Percentiles rank a stretch among this genome's conserved stretches.
phyloP scores from a whole-genome alignment of 2,113 vertebrate genomes.

The Anguilla rostrata region DNA sequence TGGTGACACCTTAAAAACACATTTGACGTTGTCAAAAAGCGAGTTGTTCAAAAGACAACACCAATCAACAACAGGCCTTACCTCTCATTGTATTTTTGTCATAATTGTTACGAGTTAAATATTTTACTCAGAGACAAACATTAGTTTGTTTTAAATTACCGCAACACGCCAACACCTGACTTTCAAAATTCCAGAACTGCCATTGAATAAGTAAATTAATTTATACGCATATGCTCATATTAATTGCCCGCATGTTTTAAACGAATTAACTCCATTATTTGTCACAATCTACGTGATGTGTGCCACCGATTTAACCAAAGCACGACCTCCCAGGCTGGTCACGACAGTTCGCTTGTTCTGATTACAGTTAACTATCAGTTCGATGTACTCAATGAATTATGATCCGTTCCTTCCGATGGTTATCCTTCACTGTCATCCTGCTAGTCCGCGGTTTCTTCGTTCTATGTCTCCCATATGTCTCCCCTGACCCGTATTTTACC shows the following conservation, averaged over 20 bases:
- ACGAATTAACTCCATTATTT: background rate
- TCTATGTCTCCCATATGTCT: background rate
- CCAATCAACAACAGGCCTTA: too few species aligned
- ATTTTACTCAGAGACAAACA: too few species aligned
- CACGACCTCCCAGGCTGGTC: background rate
- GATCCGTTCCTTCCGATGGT: background rate
- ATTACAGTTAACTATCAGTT: background rate
- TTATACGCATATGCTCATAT: background rate
- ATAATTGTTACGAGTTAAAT: too few species aligned
- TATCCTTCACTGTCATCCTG: constrained; percentile 1
- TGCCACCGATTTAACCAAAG: constrained; percentile 12
- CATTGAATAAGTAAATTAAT: background rate
- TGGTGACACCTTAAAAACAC: background rate
- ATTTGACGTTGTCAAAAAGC: too few species aligned
- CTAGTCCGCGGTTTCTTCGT: background rate
- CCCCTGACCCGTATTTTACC: constrained; percentile 44
- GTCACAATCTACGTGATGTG: background rate
- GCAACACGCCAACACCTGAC: too few species aligned
- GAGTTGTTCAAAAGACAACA: too few species aligned
- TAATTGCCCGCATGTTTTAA: background rate
- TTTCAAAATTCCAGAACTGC: background rate
- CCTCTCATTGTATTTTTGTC: too few species aligned
- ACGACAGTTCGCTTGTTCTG: background rate
- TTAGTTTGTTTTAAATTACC: too few species aligned
- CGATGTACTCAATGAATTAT: background rate